phyloP scores from a whole-genome alignment of 2,113 vertebrate genomes.

The Clinocottus analis region DNA sequence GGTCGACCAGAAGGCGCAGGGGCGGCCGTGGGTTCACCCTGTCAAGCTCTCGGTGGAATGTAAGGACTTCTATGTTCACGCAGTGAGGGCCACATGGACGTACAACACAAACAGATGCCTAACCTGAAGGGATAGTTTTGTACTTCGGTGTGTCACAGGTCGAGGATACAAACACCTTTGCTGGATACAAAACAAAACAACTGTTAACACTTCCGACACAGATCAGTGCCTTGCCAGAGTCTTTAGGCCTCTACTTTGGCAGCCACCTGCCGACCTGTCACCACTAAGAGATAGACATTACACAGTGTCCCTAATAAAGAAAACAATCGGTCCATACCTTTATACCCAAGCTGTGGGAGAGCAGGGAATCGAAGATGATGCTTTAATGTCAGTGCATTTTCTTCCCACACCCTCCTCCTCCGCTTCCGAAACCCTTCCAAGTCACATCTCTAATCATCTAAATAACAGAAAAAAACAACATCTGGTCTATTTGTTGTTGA shows the following conservation, averaged over 20 bases:
- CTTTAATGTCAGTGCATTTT: background rate
- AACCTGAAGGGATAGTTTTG: background rate
- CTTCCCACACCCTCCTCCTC: background rate
- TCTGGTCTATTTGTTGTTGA: constrained; percentile 5
- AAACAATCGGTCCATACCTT: background rate
- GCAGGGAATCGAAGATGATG: background rate
- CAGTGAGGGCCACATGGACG: background rate
- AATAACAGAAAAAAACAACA: constrained; percentile 31
- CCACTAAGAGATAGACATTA: background rate
- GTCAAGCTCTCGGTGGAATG: constrained; percentile 81
- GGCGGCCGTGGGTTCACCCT: constrained; percentile 49
- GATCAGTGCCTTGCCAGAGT: background rate
- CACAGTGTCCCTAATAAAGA: background rate
- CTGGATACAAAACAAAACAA: background rate
- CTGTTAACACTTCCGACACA: background rate
- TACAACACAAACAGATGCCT: background rate
- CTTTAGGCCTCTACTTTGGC: constrained; percentile 9
- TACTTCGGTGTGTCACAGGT: background rate
- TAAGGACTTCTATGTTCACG: constrained; percentile 60
- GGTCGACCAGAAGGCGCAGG: constrained; percentile 78
- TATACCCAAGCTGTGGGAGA: background rate
- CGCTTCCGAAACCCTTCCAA: background rate
- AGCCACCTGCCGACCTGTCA: constrained; percentile 5
- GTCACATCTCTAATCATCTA: constrained; percentile 18
- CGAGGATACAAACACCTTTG: background rate